Evolutionary conservation across 2,888 invertebrate species (phyloP).

Genomic region (Athalia cordata): DNA sequence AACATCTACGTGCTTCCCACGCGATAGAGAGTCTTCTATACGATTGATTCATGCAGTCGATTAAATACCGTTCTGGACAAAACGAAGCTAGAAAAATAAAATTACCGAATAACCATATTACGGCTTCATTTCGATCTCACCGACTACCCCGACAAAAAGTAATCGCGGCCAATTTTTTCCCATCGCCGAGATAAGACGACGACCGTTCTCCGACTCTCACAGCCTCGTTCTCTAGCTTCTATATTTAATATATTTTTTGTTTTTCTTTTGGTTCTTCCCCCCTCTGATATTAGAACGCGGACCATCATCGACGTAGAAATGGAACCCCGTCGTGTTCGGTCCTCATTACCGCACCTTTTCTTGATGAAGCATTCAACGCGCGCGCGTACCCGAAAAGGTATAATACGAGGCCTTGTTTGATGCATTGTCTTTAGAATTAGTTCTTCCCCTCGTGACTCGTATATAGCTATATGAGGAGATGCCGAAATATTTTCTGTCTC

Average conservation of each 20-base stretch:
- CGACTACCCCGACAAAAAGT: neutral
- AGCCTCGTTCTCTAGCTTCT: neutral
- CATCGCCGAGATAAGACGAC: neutral
- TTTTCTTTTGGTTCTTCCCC: neutral
- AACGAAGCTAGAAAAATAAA: neutral
- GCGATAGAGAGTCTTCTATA: too few species aligned
- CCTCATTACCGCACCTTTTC: slow-evolving; percentile 57
- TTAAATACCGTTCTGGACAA: too few species aligned
- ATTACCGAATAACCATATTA: neutral
- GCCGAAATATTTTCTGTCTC: slow-evolving; percentile 9
- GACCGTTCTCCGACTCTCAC: too few species aligned
- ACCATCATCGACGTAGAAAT: slow-evolving; percentile 20
- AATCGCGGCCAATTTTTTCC: slow-evolving; percentile 7
- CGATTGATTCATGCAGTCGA: too few species aligned
- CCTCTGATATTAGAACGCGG: neutral
- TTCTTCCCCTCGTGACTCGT: slow-evolving; percentile 48
- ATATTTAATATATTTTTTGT: neutral
- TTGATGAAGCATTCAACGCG: slow-evolving; percentile 60
- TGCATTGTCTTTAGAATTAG: slow-evolving; percentile 64
- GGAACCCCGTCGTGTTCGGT: slow-evolving; percentile 37
- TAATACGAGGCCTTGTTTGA: slow-evolving; percentile 52
- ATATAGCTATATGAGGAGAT: slow-evolving; percentile 21
- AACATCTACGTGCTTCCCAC: too few species aligned
- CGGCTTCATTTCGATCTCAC: neutral
- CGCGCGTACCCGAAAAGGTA: slow-evolving; percentile 48